Evolutionary conservation across 2,797 vertebrate species (phyloP), one percentile per base, ranked within the genome.

Genomic region (Epinephelus coioides): DNA sequence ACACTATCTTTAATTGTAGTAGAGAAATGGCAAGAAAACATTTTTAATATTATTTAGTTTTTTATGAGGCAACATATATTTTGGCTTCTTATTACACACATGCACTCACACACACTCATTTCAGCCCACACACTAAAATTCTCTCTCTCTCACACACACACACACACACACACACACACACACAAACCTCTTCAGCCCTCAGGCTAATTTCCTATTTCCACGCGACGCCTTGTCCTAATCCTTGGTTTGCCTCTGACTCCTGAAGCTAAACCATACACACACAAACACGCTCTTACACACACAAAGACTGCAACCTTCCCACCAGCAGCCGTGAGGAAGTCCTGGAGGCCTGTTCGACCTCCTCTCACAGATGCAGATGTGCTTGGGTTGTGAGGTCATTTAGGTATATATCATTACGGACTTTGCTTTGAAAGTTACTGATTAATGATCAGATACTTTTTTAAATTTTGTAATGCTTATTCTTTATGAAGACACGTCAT

Each of bases 191-290:
- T 85, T 79, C 25, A 72, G 82, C 81, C 90, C 86, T 78, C 67
- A 40, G 89, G 89, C 90, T 95, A 94, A 93, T 93, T 95, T 92
- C 81, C 81, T 73, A 92, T 92, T 94, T 95, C 90, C 93, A 92
- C 68, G 81, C 71, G 82, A 89, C 68, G 82, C 91, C 86, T 91
- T 69, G 73, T 87, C 73, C 76, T 94, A 94, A 95, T 94, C 91
- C 91, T 84, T 44, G 64, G 83, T 78, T 88, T 84, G 67, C 88
- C 83, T 92, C 68, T 64, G 75, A 70, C 71, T 91, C 89, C 84
- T 63, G 72, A 66, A 83, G 87, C 69, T 84, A 69, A 86, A 85
- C 51, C 73, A 83, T 38, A 80, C 70, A 78, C 69, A 91, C 85
- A 91, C 80, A 92, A 85, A 85, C 82, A 82, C 50, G 44, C 67